Base-by-base conservation (phyloP, 2,797 vertebrate species). In the Falco novaeseelandiae region DNA sequence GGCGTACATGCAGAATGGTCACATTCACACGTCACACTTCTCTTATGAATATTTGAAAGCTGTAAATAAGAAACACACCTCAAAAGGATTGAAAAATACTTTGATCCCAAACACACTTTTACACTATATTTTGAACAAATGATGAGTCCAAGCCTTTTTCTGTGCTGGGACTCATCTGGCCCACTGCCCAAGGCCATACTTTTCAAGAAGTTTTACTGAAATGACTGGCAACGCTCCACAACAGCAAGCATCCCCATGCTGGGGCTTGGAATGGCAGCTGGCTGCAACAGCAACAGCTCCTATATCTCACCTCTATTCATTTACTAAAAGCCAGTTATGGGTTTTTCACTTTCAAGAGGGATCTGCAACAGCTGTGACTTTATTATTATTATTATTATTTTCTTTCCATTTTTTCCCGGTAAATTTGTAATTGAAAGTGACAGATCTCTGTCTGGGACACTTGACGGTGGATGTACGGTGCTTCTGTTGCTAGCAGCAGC, bases 221-320 rank as follows among this genome's bases (percentile, higher is more conserved):
- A 40, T 63, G 30, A 9, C 8, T 55, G 16, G 10, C 38, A 74
- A 6, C 3, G 2, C 23, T 29, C 34, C 42, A 9, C 20, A 22
- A 4, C 8, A 61, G 23, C 1, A 5, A 57, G 19, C 26, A 25
- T 51, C 69, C 40, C 16, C 8, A 1, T 1, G 0, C 30, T 66
- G 79, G 38, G 34, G 26, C 26, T 91, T 58, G 54, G n/a, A 20
- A 4, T 42, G 12, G 69, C 81, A 48, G 30, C 19, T 38, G 66
- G 32, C 32, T 44, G 6, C 17, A 27, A 15, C 21, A 72, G 42
- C 5, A 3, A 23, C 40, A 77, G 20, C 26, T 58, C 86, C 58
- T 83, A 0, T 49, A 8, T 58, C 40, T 73, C 44, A 26, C 12
- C 10, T 62, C 15, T 55, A 17, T 52, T 66, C 3, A 12, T 34